Conservation (phyloP, 2,888 invertebrate species). For the Drosophila formosana region DNA sequence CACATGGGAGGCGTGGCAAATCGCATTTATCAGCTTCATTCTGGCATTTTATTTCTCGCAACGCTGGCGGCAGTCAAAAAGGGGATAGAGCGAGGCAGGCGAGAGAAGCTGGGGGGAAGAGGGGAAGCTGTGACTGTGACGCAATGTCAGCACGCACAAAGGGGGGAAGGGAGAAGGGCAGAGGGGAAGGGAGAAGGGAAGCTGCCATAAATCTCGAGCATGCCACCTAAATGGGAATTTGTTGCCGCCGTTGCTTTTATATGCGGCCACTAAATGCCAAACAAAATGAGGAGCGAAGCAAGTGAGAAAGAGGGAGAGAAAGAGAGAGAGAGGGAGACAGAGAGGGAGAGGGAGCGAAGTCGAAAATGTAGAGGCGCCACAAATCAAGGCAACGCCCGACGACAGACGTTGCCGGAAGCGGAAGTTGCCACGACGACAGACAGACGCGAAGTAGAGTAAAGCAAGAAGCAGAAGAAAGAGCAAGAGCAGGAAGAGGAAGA, state of each 20-base stretch:
- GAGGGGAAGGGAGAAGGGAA: not conserved
- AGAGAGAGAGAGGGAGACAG: not conserved
- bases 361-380: slow-evolving; percentile 64
- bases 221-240: slow-evolving; percentile 74
- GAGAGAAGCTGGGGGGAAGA: not conserved
- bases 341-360: not conserved
- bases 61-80: slow-evolving; percentile 54
- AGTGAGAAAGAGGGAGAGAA: not conserved
- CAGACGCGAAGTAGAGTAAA: not conserved
- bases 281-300: slow-evolving; percentile 42
- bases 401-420: slow-evolving; percentile 69
- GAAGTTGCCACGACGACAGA: slow-evolving; percentile 59
- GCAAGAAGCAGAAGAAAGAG: slow-evolving; percentile 1
- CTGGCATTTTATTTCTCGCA: slow-evolving; percentile 68
- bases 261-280: slow-evolving; percentile 69
- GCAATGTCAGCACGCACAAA: slow-evolving; percentile 65
- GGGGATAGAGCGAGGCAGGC: no score
- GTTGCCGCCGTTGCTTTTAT: slow-evolving; percentile 59
- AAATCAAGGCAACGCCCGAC: slow-evolving; percentile 65
- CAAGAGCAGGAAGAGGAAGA: not conserved
- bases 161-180: no score
- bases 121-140: slow-evolving; percentile 33
- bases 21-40: slow-evolving; percentile 78
- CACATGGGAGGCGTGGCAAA: slow-evolving; percentile 68
- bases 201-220: slow-evolving; percentile 67